These are phyloP conservation scores for Porites evermanni DNA, from an alignment of 92 coral and sea anemone species.

Conservation along the genomic window DNA sequence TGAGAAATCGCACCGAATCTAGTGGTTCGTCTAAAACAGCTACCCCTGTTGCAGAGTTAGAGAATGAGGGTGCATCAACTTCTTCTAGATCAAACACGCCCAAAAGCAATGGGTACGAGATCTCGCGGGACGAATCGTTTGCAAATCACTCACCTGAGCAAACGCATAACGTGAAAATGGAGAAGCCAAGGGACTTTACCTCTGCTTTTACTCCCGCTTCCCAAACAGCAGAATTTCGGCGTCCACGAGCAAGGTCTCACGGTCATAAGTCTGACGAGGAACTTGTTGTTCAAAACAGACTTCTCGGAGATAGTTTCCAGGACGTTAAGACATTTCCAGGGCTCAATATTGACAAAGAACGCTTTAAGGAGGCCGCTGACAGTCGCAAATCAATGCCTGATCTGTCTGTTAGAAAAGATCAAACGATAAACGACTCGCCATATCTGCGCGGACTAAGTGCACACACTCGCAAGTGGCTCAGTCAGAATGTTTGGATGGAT, in stretches of 20 bases:
- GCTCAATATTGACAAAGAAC: constrained; percentile 33
- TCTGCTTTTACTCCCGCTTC: constrained; percentile 69
- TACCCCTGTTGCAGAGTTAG: constrained; percentile 71
- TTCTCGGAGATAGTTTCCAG: constrained; percentile 25
- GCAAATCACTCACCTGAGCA: background rate
- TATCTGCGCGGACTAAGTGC: constrained; percentile 77
- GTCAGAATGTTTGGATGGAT: constrained; percentile 86
- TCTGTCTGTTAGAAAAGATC: constrained; percentile 50
- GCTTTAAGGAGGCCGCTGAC: constrained; percentile 71
- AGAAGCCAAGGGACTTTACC: constrained; percentile 18
- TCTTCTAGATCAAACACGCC: constrained; percentile 9
- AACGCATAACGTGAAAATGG: background rate
- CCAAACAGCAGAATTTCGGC: constrained; percentile 23
- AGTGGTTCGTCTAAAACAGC: constrained; percentile 83
- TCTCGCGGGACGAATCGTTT: constrained; percentile 31
- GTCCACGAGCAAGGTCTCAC: constrained; percentile 59
- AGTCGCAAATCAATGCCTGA: constrained; percentile 91
- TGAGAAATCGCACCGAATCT: constrained; percentile 55
- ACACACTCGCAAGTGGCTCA: constrained; percentile 88
- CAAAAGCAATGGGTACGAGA: background rate
- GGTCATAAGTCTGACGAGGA: constrained; percentile 51
- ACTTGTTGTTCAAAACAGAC: constrained; percentile 9
- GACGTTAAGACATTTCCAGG: constrained; percentile 34
- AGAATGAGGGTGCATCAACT: background rate
- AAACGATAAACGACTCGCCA: constrained; percentile 47